phyloP scores from a whole-genome alignment of 2,888 invertebrate species.

The Drosophila emarginata region DNA sequence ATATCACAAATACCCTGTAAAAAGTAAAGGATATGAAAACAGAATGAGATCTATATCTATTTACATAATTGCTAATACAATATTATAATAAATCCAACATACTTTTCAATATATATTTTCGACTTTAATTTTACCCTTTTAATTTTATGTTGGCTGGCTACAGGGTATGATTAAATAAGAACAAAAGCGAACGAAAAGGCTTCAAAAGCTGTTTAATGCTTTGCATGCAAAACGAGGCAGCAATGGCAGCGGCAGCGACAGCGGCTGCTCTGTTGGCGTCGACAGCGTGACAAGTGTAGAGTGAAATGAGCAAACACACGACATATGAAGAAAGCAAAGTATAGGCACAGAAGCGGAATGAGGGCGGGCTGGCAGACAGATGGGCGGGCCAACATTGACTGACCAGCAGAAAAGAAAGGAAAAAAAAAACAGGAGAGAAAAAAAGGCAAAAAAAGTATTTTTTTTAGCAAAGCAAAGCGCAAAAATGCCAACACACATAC shows the following conservation, averaged over 20 bases:
- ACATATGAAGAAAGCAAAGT: constrained; percentile 9
- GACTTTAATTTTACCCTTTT: neutral
- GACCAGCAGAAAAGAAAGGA: constrained; percentile 41
- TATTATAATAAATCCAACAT: no score
- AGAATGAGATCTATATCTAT: no score
- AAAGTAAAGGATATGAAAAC: no score
- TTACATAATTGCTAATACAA: no score
- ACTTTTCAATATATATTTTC: no score
- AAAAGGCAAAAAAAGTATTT: constrained; percentile 24
- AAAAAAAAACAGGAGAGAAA: neutral
- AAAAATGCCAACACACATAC: constrained; percentile 47
- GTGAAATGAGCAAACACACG: constrained; percentile 53
- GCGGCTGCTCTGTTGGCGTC: constrained; percentile 1
- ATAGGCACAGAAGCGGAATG: neutral
- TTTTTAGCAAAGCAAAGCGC: constrained; percentile 50
- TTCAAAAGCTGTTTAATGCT: constrained; percentile 21
- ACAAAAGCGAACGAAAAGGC: constrained; percentile 24
- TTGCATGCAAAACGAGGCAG: constrained; percentile 65
- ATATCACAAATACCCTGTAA: neutral
- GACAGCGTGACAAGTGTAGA: constrained; percentile 63
- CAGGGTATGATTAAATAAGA: constrained; percentile 15
- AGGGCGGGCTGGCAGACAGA: constrained; percentile 26
- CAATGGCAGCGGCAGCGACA: constrained; percentile 35
- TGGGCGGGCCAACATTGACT: constrained; percentile 41
- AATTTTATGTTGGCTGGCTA: neutral